Conservation (phyloP, 2,797 vertebrate species). For the Morelia viridis region DNA sequence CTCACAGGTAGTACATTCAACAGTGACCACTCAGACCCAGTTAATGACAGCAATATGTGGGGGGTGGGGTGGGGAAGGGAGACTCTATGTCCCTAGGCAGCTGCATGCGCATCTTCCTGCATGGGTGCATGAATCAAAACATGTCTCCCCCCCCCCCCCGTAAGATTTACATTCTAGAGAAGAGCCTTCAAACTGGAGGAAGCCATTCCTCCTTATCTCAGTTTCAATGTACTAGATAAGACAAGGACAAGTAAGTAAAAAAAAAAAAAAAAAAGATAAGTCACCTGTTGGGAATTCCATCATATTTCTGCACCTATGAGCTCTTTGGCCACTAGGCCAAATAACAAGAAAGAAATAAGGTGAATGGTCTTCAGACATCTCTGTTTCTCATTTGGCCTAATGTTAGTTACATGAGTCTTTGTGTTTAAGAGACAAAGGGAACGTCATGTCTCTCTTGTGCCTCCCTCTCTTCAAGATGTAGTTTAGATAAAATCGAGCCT, state of each 20-base stretch:
- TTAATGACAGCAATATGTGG: background rate
- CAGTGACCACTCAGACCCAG: background rate
- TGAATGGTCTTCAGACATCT: background rate
- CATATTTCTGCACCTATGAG: background rate
- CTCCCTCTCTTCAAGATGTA: background rate
- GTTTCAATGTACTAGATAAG: background rate
- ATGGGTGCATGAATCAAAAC: background rate
- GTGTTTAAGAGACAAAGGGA: background rate
- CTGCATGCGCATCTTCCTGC: background rate
- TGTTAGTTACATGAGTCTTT: background rate
- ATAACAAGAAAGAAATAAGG: background rate
- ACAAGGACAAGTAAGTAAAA: background rate
- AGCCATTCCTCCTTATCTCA: background rate
- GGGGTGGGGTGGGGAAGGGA: background rate
- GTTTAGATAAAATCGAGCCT: background rate
- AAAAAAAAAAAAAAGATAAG: background rate
- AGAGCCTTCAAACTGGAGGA: background rate
- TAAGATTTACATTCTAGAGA: background rate
- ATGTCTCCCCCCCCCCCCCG: background rate
- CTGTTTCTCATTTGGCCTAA: background rate
- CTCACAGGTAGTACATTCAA: background rate
- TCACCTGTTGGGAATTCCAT: background rate
- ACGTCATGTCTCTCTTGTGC: background rate
- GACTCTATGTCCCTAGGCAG: background rate
- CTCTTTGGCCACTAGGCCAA: background rate